Base-by-base conservation (phyloP, 2,888 invertebrate species). In the Augochlorella aurata region DNA sequence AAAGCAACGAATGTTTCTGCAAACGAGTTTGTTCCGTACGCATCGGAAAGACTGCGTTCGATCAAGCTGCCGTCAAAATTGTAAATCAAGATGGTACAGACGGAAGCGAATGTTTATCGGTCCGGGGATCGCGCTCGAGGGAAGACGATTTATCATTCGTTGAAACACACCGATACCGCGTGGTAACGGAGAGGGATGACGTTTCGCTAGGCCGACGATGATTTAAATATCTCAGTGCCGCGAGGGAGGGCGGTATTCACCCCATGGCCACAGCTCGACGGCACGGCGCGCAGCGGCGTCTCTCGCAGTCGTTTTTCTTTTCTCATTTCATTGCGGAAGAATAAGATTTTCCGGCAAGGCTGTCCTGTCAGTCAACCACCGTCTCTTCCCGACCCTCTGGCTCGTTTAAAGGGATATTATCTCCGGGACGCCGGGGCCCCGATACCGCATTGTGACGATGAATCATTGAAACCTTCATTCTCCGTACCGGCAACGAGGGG, bases 331-430 rank as follows among this genome's bases (percentile, higher is more conserved):
- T 69, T 58, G 68, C 24, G 74, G 71, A 85, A 85, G 85, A 88
- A 88, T 86, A 85, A 88, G 85, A 87, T 88, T 86, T 89, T 82
- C 81, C 77, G 68, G 67, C 74, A 71, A 71, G 74, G 50, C 79
- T 58, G 65, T 66, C 72, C 77, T 84, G 85, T 85, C 85, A 87
- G 75, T 88, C 88, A 84, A 79, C 66, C 83, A 45, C 72, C 65
- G 63, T 49, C 74, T 63, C 50, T 63, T 71, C 61, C 83, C 83
- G 72, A 79, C 75, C 75, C 85, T 73, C 70, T 58, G 63, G 68
- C 77, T 82, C 88, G 82, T 82, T 85, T 84, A 85, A 84, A 77
- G 84, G 81, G 81, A 87, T 88, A 88, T 89, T 88, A 89, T 89
- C 84, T 85, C 67, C 71, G 72, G 61, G 79, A 89, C 79, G 80